Evolutionary conservation across 2,113 vertebrate genomes (phyloP).

Genomic region (Uropsilus gracilis): DNA sequence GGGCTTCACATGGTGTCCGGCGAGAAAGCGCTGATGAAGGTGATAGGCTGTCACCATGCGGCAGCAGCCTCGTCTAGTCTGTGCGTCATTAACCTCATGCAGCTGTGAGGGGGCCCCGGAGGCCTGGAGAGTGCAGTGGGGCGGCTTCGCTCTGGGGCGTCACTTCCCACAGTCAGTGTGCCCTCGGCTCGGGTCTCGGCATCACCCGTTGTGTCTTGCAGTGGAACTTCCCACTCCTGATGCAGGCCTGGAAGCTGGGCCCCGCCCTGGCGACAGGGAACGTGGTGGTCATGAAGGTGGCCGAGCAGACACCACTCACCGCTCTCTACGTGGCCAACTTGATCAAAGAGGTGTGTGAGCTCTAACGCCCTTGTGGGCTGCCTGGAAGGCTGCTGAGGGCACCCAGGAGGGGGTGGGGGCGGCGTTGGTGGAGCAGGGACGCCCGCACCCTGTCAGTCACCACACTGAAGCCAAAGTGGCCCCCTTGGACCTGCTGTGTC

Average conservation of each 20-base stretch:
- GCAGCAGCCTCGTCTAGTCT: neutral
- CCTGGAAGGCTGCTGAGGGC: neutral
- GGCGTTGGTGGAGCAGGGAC: neutral
- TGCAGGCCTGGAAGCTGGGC: conserved; percentile 97
- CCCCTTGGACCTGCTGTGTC: neutral
- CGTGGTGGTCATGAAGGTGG: conserved; percentile 97
- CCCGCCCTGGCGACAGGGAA: conserved; percentile 97
- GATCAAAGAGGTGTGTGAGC: conserved; percentile 92
- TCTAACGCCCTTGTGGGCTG: neutral
- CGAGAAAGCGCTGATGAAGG: accelerated
- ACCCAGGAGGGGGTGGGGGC: too few species aligned
- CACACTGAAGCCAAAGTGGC: neutral
- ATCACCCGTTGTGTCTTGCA: conserved; percentile 73
- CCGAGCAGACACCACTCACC: conserved; percentile 95
- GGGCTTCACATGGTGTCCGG: neutral
- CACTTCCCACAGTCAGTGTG: neutral
- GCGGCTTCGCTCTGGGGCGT: neutral
- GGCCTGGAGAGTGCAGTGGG: neutral
- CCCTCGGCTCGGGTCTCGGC: neutral
- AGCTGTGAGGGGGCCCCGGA: accelerated
- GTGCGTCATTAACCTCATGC: accelerated
- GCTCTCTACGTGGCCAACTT: conserved; percentile 95
- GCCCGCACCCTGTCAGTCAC: accelerated
- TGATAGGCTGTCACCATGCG: accelerated
- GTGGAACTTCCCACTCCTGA: conserved; percentile 98